Conservation (phyloP, 2,888 invertebrate genomes). For the Acanthosepion lycidas region DNA sequence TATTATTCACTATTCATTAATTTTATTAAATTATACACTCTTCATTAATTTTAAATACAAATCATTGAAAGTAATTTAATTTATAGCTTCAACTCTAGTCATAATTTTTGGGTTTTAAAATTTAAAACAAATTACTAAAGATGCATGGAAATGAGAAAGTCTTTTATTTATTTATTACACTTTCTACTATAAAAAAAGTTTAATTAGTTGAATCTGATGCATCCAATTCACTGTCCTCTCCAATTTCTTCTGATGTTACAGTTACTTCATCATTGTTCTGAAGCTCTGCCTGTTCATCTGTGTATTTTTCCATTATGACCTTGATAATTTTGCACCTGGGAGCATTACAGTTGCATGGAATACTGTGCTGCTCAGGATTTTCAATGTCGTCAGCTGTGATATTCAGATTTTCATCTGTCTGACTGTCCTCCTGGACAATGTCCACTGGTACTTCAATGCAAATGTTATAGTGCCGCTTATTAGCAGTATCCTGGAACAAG, state of each 20-base stretch:
- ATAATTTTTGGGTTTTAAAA: neutral
- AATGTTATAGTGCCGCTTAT: constrained; percentile 67
- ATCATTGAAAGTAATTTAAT: too few relatives aligned
- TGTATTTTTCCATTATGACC: constrained; percentile 66
- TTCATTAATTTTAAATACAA: too few relatives aligned
- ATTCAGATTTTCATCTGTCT: constrained; percentile 50
- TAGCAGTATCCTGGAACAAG: constrained; percentile 60
- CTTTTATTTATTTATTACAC: constrained; percentile 18
- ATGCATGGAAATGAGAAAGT: neutral
- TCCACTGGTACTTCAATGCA: constrained; percentile 61
- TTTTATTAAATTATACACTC: too few relatives aligned
- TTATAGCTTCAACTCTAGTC: too few relatives aligned
- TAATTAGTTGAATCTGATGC: neutral
- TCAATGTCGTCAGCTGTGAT: constrained; percentile 56
- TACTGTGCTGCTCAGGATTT: constrained; percentile 61
- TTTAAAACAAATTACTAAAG: neutral
- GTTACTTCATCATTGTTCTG: constrained; percentile 58
- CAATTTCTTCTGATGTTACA: constrained; percentile 43
- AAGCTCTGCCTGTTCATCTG: constrained; percentile 63
- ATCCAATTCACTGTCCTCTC: neutral
- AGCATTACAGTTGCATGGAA: constrained; percentile 67
- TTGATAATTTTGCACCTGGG: constrained; percentile 64
- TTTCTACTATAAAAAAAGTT: neutral
- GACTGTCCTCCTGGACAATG: constrained; percentile 48
- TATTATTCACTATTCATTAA: too few relatives aligned